These are phyloP conservation scores for Ammodytes marinus DNA, from an alignment of 2,113 vertebrate genomes.

Conservation along the genomic window DNA sequence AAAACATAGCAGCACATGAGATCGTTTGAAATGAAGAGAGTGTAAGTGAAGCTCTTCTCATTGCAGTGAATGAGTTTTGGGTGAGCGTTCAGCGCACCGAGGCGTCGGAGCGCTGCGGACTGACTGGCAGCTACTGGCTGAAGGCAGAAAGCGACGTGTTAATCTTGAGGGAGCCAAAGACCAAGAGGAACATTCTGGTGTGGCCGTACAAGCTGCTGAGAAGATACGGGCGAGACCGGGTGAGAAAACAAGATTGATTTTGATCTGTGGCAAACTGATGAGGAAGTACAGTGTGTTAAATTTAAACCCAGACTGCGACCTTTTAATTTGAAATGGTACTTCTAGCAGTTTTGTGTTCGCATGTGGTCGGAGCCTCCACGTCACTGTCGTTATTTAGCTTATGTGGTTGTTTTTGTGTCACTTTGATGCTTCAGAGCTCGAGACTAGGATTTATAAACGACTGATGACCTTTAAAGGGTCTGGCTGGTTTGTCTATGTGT, in stretches of 20 bases:
- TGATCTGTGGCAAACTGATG: neutral
- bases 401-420: conserved; percentile 30
- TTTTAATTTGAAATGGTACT: neutral
- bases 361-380: neutral
- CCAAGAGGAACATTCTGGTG: conserved; percentile 82
- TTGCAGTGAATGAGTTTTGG: conserved; percentile 91
- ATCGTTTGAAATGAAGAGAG: neutral
- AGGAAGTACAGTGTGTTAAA: neutral
- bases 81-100: conserved; percentile 92
- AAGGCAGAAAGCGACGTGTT: conserved; percentile 88
- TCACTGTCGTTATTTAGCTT: neutral
- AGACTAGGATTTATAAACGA: conserved; percentile 5
- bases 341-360: neutral
- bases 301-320: neutral
- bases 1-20: neutral
- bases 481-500: neutral
- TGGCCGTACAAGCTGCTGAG: conserved; percentile 97
- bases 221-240: conserved; percentile 95
- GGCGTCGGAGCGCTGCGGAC: conserved; percentile 91
- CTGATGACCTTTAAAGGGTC: conserved; percentile 16
- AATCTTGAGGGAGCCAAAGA: conserved; percentile 88
- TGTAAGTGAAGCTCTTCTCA: neutral
- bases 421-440: neutral
- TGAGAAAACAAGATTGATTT: conserved; percentile 63
- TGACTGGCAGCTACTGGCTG: conserved; percentile 90